Evolutionary conservation across 23 tunicate species (phyloP).

Genomic region (Diplosoma virens): DNA sequence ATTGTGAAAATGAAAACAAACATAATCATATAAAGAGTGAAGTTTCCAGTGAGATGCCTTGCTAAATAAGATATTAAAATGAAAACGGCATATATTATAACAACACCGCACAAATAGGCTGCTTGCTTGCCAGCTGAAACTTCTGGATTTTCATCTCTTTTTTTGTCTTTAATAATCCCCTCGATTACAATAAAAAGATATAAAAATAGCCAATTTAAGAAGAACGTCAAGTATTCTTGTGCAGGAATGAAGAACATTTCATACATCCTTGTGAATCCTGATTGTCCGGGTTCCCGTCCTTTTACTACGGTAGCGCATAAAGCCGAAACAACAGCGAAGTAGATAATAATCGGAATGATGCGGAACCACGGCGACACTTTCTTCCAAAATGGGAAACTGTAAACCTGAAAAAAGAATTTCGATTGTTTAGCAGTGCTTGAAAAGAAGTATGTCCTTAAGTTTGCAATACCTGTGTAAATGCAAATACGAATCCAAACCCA

Average conservation of each 20-base stretch:
- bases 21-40: constrained; percentile 59
- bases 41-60: constrained; percentile 6
- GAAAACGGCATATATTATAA: constrained; percentile 57
- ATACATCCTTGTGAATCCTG: constrained; percentile 66
- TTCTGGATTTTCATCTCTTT: not conserved
- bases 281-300: constrained; percentile 38
- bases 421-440: too few species aligned
- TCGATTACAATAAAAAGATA: constrained; percentile 62
- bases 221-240: constrained; percentile 56
- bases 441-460: too few species aligned
- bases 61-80: constrained; percentile 45
- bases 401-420: constrained; percentile 53
- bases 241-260: constrained; percentile 91
- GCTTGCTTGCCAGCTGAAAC: constrained; percentile 69
- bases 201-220: constrained; percentile 72
- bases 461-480: constrained; percentile 84
- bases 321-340: constrained; percentile 40
- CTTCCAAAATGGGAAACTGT: constrained; percentile 89
- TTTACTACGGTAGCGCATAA: constrained; percentile 69
- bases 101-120: constrained; percentile 39
- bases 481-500: constrained; percentile 88
- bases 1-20: constrained; percentile 58
- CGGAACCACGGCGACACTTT: constrained; percentile 79
- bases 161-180: constrained; percentile 23
- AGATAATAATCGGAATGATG: constrained; percentile 58